These are phyloP conservation scores for Chrysomallon squamiferum DNA, from an alignment of 1,140 invertebrate genomes.

Conservation along the genomic window DNA sequence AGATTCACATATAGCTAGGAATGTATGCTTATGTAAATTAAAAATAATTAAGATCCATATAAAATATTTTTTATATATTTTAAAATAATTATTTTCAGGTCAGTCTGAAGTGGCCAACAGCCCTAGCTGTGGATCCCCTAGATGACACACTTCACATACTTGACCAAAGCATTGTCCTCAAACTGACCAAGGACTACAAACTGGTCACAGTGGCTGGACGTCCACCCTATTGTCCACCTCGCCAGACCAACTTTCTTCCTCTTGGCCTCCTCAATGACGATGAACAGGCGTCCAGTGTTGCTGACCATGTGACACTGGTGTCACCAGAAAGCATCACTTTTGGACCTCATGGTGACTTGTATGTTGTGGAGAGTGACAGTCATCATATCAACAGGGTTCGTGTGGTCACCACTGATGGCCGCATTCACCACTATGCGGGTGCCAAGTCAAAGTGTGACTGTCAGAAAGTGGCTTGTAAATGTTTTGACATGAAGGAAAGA, in stretches of 20 bases:
- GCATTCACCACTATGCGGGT: conserved; percentile 89
- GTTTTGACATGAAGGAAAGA: conserved; percentile 81
- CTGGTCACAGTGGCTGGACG: conserved; percentile 91
- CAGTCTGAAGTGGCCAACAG: conserved; percentile 92
- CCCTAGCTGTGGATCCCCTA: conserved; percentile 89
- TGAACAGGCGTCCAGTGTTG: conserved; percentile 52
- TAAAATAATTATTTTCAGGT: conserved; percentile 72
- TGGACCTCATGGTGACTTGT: conserved; percentile 89
- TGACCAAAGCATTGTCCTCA: conserved; percentile 94
- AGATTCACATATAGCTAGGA: too few relatives aligned
- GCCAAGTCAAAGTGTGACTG: conserved; percentile 96
- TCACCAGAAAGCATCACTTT: conserved; percentile 94
- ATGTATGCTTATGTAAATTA: too few relatives aligned
- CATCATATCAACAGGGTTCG: conserved; percentile 87
- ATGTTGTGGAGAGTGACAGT: conserved; percentile 91
- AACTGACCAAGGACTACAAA: conserved; percentile 86
- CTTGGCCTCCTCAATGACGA: conserved; percentile 49
- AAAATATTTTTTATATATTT: too few relatives aligned
- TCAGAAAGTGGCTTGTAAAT: conserved; percentile 80
- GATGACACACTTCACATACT: conserved; percentile 95
- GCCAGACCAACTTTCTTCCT: conserved; percentile 53
- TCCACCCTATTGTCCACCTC: conserved; percentile 86
- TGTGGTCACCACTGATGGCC: conserved; percentile 89
- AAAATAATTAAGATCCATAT: too few relatives aligned
- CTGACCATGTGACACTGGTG: conserved; percentile 80